These are phyloP conservation scores for Accipiter cooperii DNA, from an alignment of 2,113 vertebrate genomes.

Conservation along the genomic window DNA sequence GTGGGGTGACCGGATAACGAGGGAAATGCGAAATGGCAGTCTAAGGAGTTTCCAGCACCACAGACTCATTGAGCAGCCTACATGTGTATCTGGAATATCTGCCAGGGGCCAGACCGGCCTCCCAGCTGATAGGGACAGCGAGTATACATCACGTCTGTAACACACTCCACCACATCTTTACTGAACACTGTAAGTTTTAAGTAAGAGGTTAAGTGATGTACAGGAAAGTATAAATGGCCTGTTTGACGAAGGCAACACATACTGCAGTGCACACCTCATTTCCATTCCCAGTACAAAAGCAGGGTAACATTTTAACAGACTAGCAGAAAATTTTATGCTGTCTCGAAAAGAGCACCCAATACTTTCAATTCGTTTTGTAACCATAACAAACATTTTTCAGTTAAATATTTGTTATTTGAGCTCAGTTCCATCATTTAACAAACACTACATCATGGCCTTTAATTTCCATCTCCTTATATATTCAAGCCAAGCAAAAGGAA, in stretches of 20 bases:
- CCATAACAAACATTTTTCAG: neutral
- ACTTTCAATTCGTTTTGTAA: neutral
- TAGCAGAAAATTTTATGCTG: neutral
- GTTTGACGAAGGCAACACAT: accelerated
- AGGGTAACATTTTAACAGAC: neutral
- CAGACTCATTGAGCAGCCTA: accelerated
- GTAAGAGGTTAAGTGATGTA: neutral
- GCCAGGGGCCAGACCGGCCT: neutral
- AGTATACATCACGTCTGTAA: accelerated
- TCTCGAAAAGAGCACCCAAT: neutral
- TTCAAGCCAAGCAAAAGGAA: neutral
- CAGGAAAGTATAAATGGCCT: neutral
- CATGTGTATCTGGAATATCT: accelerated
- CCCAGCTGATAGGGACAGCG: neutral
- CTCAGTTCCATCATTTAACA: neutral
- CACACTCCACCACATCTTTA: accelerated
- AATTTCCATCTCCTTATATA: neutral
- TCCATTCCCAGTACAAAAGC: neutral
- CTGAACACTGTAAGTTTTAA: accelerated
- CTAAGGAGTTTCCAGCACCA: neutral
- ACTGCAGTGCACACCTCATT: accelerated
- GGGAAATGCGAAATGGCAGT: accelerated
- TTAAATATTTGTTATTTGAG: neutral
- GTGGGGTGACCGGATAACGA: accelerated
- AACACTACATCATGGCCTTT: neutral